Base-by-base conservation (phyloP, 2,888 invertebrate species). In the Tortrix viridana region DNA sequence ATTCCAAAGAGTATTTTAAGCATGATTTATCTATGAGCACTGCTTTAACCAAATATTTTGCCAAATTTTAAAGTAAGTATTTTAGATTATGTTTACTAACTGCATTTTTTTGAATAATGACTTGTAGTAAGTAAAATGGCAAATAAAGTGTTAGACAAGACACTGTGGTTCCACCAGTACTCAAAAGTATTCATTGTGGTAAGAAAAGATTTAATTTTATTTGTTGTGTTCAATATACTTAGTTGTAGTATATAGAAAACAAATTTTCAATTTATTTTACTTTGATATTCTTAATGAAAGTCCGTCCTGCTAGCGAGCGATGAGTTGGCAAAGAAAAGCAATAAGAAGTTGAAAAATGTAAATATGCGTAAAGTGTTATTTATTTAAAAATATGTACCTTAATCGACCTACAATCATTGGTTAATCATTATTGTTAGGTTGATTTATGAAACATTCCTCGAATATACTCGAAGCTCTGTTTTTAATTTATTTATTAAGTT, bases 241-340 rank as follows among this genome's bases (percentile, higher is more conserved):
- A 32, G 3, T 12, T 7, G 32, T 32, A 32, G 3, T 12, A 12
- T 12, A 32, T n/a, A n/a, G n/a, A 9, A 3, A 32, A 32, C 12
- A 1, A 32, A 32, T 12, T 3, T 3, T 12, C 32, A 32, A 32
- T 12, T 3, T 32, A 32, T 3, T 32, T 32, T 32, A 32, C 12
- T 41, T 5, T 14, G 18, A 49, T 20, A 14, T 5, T 48, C 57
- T 62, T 69, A 67, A 58, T 60, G 65, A 67, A 68, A 69, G 71
- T 89, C 88, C 88, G 88, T 88, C 88, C 88, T 82, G 75, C 69
- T 82, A 82, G 78, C 76, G 79, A 85, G 84, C 82, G 87, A 82
- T 80, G 82, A 74, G 77, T 74, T 55, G 70, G 70, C 67, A 65
- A 61, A 41, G 41, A 41, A 41, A n/a, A 2, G 0, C 5, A 59